A percentile compares a stretch with the other conserved stretches of the same genome.
These are phyloP conservation scores for Syrista parreyssii DNA, from an alignment of 2,888 invertebrate genomes.

Conservation along the genomic window DNA sequence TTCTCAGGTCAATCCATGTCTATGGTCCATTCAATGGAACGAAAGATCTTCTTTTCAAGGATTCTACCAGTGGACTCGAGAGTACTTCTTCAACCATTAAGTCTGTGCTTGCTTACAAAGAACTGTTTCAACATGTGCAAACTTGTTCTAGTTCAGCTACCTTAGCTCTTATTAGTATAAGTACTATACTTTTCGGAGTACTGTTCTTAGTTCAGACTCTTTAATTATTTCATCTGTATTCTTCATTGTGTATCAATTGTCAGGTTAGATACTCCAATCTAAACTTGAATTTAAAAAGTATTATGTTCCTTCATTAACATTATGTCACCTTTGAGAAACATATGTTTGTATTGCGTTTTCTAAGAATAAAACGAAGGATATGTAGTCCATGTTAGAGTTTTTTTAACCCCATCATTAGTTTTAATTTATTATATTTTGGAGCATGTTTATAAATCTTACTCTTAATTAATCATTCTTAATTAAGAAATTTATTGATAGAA, in stretches of 20 bases:
- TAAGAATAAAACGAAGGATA: conserved; percentile 3
- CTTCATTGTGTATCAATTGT: not conserved
- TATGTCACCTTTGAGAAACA: not conserved
- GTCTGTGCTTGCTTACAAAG: conserved; percentile 70
- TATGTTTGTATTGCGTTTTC: not conserved
- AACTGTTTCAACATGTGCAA: conserved; percentile 68
- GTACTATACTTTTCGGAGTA: conserved; percentile 38
- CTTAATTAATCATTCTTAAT: no score
- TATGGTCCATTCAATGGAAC: conserved; percentile 71
- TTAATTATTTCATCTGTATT: not conserved
- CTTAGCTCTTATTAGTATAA: conserved; percentile 9
- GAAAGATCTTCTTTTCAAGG: conserved; percentile 73
- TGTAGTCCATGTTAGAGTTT: not conserved
- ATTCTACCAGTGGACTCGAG: conserved; percentile 71
- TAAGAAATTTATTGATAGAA: no score
- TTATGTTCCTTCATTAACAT: not conserved
- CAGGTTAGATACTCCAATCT: not conserved
- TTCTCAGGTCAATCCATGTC: conserved; percentile 66
- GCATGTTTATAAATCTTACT: no score
- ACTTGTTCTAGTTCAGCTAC: conserved; percentile 43
- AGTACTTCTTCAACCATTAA: conserved; percentile 63
- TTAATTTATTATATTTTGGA: no score
- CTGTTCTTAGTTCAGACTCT: not conserved
- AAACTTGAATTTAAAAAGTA: conserved; percentile 31
- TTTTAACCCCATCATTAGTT: no score